A percentile compares a stretch with the other conserved stretches of the same genome.
These are phyloP conservation scores for Brienomyrus brachyistius DNA, from an alignment of 2,113 vertebrate genomes.

Conservation along the genomic window DNA sequence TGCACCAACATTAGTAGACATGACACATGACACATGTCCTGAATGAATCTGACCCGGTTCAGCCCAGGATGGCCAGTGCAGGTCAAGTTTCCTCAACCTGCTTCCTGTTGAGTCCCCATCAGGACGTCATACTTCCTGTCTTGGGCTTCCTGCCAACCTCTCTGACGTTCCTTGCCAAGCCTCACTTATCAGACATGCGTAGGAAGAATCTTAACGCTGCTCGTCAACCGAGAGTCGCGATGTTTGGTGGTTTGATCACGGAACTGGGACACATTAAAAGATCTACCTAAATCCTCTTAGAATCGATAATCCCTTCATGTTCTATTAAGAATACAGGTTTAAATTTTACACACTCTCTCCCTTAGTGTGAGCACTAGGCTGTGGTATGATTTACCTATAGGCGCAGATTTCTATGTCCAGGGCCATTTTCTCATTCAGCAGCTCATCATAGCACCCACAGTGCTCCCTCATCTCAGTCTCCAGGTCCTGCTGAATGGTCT, in stretches of 20 bases:
- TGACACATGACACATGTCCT: slow-evolving; percentile 31
- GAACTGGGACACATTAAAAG: neutral
- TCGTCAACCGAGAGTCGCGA: neutral
- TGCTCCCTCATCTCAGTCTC: slow-evolving; percentile 54
- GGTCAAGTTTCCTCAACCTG: slow-evolving; percentile 18
- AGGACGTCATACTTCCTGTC: neutral
- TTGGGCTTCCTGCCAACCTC: neutral
- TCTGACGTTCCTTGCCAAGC: neutral
- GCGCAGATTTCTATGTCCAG: slow-evolving; percentile 61
- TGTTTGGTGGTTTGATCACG: neutral
- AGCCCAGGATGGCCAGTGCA: slow-evolving; percentile 26
- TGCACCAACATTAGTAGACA: neutral
- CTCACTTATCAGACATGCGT: neutral
- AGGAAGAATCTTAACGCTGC: neutral
- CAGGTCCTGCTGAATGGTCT: slow-evolving; percentile 42
- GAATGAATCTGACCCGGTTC: slow-evolving; percentile 52
- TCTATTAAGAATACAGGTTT: neutral
- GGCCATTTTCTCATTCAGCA: slow-evolving; percentile 62
- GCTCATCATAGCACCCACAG: slow-evolving; percentile 49
- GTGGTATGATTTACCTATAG: slow-evolving; percentile 50
- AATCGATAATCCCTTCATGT: neutral
- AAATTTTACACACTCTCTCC: neutral
- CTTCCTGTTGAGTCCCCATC: neutral
- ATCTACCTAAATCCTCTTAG: neutral
- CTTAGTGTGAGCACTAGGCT: neutral